Base-by-base conservation (phyloP, 2,888 invertebrate species). In the Meandrusa payeni region DNA sequence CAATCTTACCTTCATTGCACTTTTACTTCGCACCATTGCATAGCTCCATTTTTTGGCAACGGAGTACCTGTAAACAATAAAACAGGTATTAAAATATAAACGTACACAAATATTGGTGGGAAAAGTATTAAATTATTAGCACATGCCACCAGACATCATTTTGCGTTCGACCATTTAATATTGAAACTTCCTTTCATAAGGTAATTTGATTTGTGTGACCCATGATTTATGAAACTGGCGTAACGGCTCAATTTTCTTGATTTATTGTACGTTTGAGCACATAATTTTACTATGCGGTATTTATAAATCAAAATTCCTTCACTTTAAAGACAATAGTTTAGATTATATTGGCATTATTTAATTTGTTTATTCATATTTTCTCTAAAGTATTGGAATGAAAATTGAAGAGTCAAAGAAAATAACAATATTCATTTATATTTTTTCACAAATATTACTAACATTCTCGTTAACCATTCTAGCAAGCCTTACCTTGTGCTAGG, bases 1-100 rank as follows among this genome's bases (percentile, higher is more conserved):
- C 24, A 38, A 27, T 13, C 2, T n/a, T 6, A 82, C 82, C 79
- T 81, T 76, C 83, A 85, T 85, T 49, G 75, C 67, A 72, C 69
- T 78, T 75, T 71, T 61, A 59, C 67, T 67, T 45, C 59, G 70
- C 64, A 64, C 72, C 83, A 83, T 83, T 62, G 60, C 59, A 66
- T 59, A 50, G 28, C 34, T 55, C 61, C 76, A 79, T 80, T 67
- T n/a, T 66, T 61, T 49, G 42, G 46, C 39, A 44, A 38, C 37
- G 43, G 49, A 55, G 43, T 50, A 62, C 59, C 81, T 82, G 78
- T 45, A 79, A 78, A 39, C 49, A 59, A 57, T 44, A 46, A 42
- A 48, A 2, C 3, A 22, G 3, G 17, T n/a, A 31, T 12, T 20
- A 33, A 6, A 17, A 15, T 12, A 6, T 22, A 40, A 13, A 12